phyloP scores from a whole-genome alignment of 2,113 vertebrate genomes.

The Willisornis vidua region DNA sequence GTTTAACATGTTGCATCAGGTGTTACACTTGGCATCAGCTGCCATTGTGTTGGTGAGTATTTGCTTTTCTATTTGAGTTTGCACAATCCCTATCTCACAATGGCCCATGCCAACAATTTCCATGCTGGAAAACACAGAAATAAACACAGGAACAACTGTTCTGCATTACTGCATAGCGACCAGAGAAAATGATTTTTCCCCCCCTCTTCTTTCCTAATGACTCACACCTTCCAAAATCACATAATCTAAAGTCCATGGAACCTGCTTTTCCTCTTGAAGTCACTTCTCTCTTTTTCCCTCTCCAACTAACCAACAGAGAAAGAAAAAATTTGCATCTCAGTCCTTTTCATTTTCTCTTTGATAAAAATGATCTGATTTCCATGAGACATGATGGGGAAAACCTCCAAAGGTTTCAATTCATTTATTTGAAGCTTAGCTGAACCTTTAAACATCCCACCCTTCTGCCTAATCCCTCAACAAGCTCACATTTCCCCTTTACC shows the following conservation, averaged over 20 bases:
- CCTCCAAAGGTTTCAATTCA: constrained; percentile 8
- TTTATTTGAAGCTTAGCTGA: constrained; percentile 31
- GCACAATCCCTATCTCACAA: constrained; percentile 41
- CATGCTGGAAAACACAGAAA: constrained; percentile 61
- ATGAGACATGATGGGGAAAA: background rate
- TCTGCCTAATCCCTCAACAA: constrained; percentile 25
- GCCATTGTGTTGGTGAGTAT: constrained; percentile 19
- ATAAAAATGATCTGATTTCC: constrained; percentile 1
- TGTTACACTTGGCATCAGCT: constrained; percentile 38
- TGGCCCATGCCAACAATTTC: constrained; percentile 35
- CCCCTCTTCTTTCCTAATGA: constrained; percentile 39
- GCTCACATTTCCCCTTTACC: constrained; percentile 30
- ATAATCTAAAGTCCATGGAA: constrained; percentile 25
- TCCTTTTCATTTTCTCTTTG: background rate
- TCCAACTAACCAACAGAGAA: background rate
- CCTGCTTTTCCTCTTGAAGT: constrained; percentile 21
- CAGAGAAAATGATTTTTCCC: background rate
- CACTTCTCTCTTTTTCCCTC: background rate
- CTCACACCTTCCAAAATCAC: constrained; percentile 61
- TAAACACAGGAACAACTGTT: constrained; percentile 66
- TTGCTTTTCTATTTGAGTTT: constrained; percentile 51
- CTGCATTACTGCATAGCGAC: constrained; percentile 45
- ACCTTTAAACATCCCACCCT: constrained; percentile 20
- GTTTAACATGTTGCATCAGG: constrained; percentile 2
- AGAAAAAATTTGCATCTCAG: background rate